Conservation (phyloP, 2,888 invertebrate species). For the Ryuthela nishihirai region DNA sequence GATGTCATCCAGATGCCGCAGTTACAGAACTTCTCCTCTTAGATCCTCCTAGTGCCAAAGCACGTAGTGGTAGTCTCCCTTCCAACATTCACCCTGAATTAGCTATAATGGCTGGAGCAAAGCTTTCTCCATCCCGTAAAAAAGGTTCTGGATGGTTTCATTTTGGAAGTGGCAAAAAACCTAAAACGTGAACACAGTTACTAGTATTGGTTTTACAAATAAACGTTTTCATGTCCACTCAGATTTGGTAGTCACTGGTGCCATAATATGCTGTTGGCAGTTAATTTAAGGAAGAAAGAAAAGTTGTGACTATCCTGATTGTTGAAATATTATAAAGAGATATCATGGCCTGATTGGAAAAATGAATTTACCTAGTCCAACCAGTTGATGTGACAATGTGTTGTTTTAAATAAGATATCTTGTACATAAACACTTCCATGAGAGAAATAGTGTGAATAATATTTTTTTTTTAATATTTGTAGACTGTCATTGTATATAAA, state of each 20-base stretch:
- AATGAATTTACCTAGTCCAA: no score
- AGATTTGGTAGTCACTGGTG: conserved; percentile 21
- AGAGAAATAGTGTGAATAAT: no score
- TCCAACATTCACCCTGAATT: conserved; percentile 40
- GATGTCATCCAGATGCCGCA: conserved; percentile 41
- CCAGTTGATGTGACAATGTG: no score
- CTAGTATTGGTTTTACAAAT: no score
- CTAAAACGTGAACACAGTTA: conserved; percentile 29
- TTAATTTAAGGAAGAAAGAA: no score
- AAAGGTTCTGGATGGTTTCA: conserved; percentile 42
- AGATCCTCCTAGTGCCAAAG: conserved; percentile 38
- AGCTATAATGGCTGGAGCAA: conserved; percentile 29
- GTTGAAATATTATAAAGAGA: no score
- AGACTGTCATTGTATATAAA: no score
- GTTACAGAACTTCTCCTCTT: conserved; percentile 39
- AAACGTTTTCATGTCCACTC: not conserved
- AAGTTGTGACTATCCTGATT: no score
- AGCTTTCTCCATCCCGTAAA: conserved; percentile 35
- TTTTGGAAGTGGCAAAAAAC: conserved; percentile 40
- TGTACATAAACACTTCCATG: no score
- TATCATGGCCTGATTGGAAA: no score
- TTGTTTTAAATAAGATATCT: no score
- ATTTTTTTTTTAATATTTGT: no score
- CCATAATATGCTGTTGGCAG: conserved; percentile 17
- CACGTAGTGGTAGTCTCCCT: conserved; percentile 40